Percentiles rank a stretch among this genome's conserved stretches.
Conservation (phyloP, 1,140 invertebrate genomes). For the Phocides pigmalion region DNA sequence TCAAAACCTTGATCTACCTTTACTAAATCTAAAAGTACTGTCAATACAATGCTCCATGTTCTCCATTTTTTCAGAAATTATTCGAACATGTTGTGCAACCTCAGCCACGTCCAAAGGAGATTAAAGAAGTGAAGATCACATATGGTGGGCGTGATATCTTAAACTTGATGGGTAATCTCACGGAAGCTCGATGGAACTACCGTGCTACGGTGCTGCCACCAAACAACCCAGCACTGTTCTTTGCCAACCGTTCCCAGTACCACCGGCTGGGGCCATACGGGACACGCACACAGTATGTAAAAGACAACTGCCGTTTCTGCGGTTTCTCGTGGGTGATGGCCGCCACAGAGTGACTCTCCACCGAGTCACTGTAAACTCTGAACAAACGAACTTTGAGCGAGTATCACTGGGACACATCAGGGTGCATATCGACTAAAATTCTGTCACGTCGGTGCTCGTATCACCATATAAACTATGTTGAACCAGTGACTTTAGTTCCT, state of each 20-base stretch:
- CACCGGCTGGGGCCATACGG: constrained; percentile 77
- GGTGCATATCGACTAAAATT: constrained; percentile 63
- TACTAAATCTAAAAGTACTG: no score
- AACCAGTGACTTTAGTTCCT: constrained; percentile 54
- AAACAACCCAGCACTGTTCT: constrained; percentile 79
- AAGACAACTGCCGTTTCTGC: constrained; percentile 73
- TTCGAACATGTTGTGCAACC: constrained; percentile 73
- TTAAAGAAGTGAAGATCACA: constrained; percentile 63
- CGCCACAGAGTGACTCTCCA: constrained; percentile 69
- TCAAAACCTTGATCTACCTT: no score
- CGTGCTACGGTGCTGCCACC: constrained; percentile 74
- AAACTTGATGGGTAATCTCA: constrained; percentile 77
- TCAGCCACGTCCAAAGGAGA: constrained; percentile 71
- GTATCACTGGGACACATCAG: constrained; percentile 76
- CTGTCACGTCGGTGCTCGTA: constrained; percentile 55
- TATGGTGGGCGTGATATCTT: constrained; percentile 77
- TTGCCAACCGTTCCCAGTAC: constrained; percentile 82
- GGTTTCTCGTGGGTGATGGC: constrained; percentile 77
- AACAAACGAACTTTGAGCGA: constrained; percentile 65
- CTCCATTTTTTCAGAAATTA: constrained; percentile 74
- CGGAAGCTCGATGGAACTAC: constrained; percentile 73
- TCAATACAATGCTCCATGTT: no score
- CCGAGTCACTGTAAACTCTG: constrained; percentile 59
- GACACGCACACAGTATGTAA: constrained; percentile 78
- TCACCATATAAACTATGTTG: constrained; percentile 41